A percentile compares a stretch with the other conserved stretches of the same genome.
phyloP scores from a whole-genome alignment of 2,113 vertebrate genomes.

The Tragelaphus scriptus region DNA sequence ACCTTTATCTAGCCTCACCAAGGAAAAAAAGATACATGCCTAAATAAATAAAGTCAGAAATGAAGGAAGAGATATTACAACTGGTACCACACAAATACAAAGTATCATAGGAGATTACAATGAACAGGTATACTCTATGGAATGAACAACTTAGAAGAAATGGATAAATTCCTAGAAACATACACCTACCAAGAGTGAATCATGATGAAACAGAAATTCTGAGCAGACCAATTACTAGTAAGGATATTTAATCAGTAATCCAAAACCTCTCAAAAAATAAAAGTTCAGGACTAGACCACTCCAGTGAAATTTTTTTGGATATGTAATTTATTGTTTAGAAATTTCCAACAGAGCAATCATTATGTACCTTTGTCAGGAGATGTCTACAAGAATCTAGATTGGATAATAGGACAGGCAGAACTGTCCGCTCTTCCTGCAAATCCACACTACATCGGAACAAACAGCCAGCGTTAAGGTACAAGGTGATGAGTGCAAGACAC shows the following conservation, averaged over 20 bases:
- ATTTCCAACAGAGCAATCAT: conserved; percentile 62
- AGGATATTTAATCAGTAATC: neutral
- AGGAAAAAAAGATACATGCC: neutral
- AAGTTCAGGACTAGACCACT: neutral
- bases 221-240: neutral
- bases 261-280: neutral
- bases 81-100: neutral
- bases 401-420: conserved; percentile 60
- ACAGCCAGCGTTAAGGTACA: neutral
- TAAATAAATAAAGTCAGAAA: neutral
- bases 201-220: neutral
- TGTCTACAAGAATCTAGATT: conserved; percentile 62
- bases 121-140: neutral
- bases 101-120: neutral
- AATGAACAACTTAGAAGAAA: neutral
- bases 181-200: neutral
- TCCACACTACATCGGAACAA: neutral
- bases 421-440: conserved; percentile 22
- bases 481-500: neutral
- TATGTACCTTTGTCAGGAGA: conserved; percentile 54
- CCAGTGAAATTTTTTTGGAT: neutral
- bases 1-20: neutral
- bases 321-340: conserved; percentile 77
- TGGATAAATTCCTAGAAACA: neutral
- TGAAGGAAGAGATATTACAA: neutral